Conservation (phyloP, 1,140 invertebrate genomes). For the Drosophila ohnishii region DNA sequence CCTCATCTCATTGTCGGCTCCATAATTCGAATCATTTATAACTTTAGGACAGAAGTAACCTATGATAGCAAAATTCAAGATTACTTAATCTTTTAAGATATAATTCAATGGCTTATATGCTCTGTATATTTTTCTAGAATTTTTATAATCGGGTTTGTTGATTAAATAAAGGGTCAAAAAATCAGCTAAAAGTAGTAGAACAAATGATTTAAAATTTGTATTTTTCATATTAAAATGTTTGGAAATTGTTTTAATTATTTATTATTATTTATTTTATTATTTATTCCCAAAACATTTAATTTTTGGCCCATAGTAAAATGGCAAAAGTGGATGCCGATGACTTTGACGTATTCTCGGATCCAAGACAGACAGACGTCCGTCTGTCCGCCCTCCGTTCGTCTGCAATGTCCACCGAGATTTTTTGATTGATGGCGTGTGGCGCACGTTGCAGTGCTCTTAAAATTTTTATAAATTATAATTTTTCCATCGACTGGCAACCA, state of each 20-base stretch:
- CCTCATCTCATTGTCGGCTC: constrained; percentile 52
- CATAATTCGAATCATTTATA: constrained; percentile 50
- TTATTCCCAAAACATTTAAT: background rate
- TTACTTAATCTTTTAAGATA: background rate
- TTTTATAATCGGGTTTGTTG: background rate
- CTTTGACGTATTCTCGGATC: constrained; percentile 6
- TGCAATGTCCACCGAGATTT: constrained; percentile 62
- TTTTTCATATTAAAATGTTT: background rate
- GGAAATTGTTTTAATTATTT: too few relatives aligned
- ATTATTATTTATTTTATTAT: background rate
- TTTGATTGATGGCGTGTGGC: constrained; percentile 72
- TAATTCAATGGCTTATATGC: background rate
- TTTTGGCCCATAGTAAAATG: background rate
- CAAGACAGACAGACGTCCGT: constrained; percentile 32
- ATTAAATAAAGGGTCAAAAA: background rate
- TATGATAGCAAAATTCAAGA: background rate
- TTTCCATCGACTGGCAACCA: constrained; percentile 67
- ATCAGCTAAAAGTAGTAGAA: background rate
- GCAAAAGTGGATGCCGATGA: background rate
- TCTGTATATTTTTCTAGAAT: background rate
- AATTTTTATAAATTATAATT: constrained; percentile 79
- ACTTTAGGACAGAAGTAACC: constrained; percentile 13
- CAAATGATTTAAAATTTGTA: background rate
- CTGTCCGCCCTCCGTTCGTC: constrained; percentile 24
- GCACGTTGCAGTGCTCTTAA: constrained; percentile 70